Conservation (phyloP, 2,888 invertebrate species). For the Sinotaia quadrata region DNA sequence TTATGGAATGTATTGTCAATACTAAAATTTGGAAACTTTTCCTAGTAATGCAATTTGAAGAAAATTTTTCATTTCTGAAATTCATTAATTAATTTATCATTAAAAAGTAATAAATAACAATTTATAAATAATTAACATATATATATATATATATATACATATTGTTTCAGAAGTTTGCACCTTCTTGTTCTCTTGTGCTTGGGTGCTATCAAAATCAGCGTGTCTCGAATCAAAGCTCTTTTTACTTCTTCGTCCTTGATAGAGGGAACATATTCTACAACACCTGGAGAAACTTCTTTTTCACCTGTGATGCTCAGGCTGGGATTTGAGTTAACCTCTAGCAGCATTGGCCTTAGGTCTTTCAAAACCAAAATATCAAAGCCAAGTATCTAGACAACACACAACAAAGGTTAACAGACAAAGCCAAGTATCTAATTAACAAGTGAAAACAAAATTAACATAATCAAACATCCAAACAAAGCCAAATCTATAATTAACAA, state of each 20-base stretch:
- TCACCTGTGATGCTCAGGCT: slow-evolving; percentile 72
- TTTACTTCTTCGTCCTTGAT: slow-evolving; percentile 73
- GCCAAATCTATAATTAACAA: too few relatives aligned
- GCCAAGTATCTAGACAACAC: slow-evolving; percentile 72
- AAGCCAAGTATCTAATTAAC: background rate
- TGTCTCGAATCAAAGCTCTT: slow-evolving; percentile 73
- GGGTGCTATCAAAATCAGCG: slow-evolving; percentile 71
- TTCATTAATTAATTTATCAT: too few relatives aligned
- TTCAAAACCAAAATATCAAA: slow-evolving; percentile 73
- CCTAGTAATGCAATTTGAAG: too few relatives aligned
- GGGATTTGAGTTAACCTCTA: slow-evolving; percentile 75
- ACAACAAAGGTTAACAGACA: background rate
- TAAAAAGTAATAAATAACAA: background rate
- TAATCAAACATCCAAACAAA: too few relatives aligned
- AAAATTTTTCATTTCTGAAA: too few relatives aligned
- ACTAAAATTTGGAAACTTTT: too few relatives aligned
- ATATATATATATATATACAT: too few relatives aligned
- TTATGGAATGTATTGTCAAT: too few relatives aligned
- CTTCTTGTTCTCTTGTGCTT: slow-evolving; percentile 46
- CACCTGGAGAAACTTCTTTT: slow-evolving; percentile 64
- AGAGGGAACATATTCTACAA: slow-evolving; percentile 60
- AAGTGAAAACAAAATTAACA: too few relatives aligned
- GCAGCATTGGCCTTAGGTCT: slow-evolving; percentile 71
- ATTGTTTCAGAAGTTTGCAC: too few relatives aligned
- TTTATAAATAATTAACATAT: too few relatives aligned